phyloP scores from a whole-genome alignment of 2,888 invertebrate genomes.

The Drosophila anomalata region DNA sequence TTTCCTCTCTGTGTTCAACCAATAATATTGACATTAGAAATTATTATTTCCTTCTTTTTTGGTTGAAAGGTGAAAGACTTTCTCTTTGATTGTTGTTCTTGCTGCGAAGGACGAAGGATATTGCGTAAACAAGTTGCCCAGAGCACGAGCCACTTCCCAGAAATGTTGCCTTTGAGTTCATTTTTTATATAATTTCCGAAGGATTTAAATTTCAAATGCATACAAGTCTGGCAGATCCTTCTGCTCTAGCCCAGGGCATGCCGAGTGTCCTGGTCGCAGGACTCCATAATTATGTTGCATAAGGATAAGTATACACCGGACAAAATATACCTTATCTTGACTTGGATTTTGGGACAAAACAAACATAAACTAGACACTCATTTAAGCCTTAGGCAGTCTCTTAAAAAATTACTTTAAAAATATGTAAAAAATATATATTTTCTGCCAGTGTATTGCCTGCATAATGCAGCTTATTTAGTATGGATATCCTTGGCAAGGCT shows the following conservation, averaged over 20 bases:
- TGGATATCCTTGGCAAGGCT: conserved; percentile 1
- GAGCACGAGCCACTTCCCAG: conserved; percentile 5
- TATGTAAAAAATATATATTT: background rate
- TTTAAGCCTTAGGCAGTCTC: no score
- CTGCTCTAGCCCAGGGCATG: background rate
- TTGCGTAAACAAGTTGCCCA: conserved; percentile 36
- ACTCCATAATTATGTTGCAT: conserved; percentile 8
- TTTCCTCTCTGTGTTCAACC: background rate
- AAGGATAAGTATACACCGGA: background rate
- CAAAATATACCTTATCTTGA: background rate
- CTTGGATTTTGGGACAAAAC: background rate
- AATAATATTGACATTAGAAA: background rate
- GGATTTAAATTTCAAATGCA: conserved; percentile 58
- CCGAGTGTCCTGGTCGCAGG: conserved; percentile 1
- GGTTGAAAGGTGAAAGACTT: no score
- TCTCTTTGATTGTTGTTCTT: no score
- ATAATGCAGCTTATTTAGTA: background rate
- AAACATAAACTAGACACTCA: no score
- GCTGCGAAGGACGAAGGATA: conserved; percentile 1
- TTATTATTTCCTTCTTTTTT: background rate
- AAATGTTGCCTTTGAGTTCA: conserved; percentile 45
- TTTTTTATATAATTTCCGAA: conserved; percentile 52
- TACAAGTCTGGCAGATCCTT: background rate
- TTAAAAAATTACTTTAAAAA: no score
- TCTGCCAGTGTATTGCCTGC: background rate